Percentiles rank a stretch among this genome's conserved stretches.
Evolutionary conservation across 2,797 vertebrate genomes (phyloP).

Genomic region (Sorex maritimensis): DNA sequence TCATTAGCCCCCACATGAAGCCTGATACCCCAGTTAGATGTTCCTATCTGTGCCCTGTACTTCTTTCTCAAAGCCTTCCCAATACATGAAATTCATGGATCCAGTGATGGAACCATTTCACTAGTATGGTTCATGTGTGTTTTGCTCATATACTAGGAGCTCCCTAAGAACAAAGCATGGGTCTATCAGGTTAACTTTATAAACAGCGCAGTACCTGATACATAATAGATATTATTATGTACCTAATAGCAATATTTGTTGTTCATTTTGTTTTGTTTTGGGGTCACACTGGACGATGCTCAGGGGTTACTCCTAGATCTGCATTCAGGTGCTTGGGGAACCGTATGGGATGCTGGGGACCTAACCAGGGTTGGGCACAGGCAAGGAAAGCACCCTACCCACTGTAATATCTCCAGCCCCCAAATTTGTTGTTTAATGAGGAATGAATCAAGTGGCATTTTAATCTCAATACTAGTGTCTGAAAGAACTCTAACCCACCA

Average conservation of each 20-base stretch:
- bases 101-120: background rate
- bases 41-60: background rate
- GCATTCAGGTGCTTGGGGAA: no score
- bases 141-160: conserved; percentile 5
- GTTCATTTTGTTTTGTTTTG: no score
- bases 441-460: background rate
- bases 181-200: background rate
- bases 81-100: background rate
- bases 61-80: background rate
- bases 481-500: background rate
- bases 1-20: background rate
- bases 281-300: no score
- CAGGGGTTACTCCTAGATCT: no score
- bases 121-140: background rate
- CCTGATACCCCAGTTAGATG: background rate
- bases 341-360: no score
- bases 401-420: no score
- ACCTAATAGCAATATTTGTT: background rate
- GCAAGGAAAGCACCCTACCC: no score
- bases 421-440: background rate
- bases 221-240: no score
- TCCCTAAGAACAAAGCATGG: background rate
- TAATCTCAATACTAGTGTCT: background rate
- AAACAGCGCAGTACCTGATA: background rate
- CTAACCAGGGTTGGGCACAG: no score